A percentile compares a stretch with the other conserved stretches of the same genome.
phyloP scores from a whole-genome alignment of 2,797 vertebrate species.

The Semotilus atromaculatus region DNA sequence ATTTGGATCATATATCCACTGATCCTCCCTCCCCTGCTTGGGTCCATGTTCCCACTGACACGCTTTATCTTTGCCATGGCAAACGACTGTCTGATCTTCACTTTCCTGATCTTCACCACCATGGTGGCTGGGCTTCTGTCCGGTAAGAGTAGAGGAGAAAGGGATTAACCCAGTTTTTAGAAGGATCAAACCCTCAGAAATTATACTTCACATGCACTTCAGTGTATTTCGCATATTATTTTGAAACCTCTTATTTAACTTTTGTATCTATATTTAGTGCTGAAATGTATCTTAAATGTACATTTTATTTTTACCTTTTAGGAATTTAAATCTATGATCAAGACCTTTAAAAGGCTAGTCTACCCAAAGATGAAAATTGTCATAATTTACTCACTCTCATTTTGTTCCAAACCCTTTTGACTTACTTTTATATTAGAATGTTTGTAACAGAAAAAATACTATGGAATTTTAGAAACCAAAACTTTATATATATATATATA shows the following conservation, averaged over 20 bases:
- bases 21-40: constrained; percentile 31
- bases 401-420: not conserved
- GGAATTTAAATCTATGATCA: not conserved
- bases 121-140: constrained; percentile 73
- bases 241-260: not conserved
- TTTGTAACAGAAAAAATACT: not conserved
- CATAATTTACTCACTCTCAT: too few relatives aligned
- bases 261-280: not conserved
- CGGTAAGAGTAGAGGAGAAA: constrained; percentile 62
- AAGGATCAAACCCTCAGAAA: not conserved
- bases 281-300: not conserved
- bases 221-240: not conserved
- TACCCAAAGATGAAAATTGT: not conserved
- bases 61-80: constrained; percentile 80
- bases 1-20: constrained; percentile 9
- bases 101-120: constrained; percentile 73
- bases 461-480: not conserved
- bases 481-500: too few relatives aligned
- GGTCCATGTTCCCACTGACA: constrained; percentile 79
- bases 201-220: not conserved
- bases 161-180: not conserved
- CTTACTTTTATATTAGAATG: not conserved
- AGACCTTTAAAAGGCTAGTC: not conserved
- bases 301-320: not conserved
- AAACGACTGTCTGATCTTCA: constrained; percentile 76